These are phyloP conservation scores for roundworm (Caenorhabditis elegans) DNA, from an alignment of 1,140 invertebrate genomes.

Conservation along the genomic window WBcel235 BX284604.4:8704501-8705000, in stretches of 20 bases:
- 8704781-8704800: slow-evolving; percentile 30
- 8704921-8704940: not conserved
- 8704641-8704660: too few species aligned
- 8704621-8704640: too few species aligned
- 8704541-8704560: too few species aligned
- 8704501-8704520: slow-evolving; percentile 40
- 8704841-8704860: slow-evolving; percentile 53
- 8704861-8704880: slow-evolving; percentile 42
- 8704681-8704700: too few species aligned
- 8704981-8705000: slow-evolving; percentile 64
- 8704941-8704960: not conserved
- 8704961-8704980: slow-evolving; percentile 61
- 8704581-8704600: too few species aligned
- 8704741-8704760: slow-evolving; percentile 42
- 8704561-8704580: too few species aligned
- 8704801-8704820: slow-evolving; percentile 51
- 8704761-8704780: slow-evolving; percentile 25
- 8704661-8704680: too few species aligned
- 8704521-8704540: too few species aligned
- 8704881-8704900: slow-evolving; percentile 33
- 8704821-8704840: slow-evolving; percentile 62
- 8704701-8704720: slow-evolving; percentile 42
- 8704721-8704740: slow-evolving; percentile 36
- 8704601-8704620: too few species aligned
- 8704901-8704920: slow-evolving; percentile 51